A percentile compares a stretch with the other conserved stretches of the same genome.
Conservation (phyloP, 1,140 invertebrate genomes). For the Zeugodacus cucurbitae region DNA sequence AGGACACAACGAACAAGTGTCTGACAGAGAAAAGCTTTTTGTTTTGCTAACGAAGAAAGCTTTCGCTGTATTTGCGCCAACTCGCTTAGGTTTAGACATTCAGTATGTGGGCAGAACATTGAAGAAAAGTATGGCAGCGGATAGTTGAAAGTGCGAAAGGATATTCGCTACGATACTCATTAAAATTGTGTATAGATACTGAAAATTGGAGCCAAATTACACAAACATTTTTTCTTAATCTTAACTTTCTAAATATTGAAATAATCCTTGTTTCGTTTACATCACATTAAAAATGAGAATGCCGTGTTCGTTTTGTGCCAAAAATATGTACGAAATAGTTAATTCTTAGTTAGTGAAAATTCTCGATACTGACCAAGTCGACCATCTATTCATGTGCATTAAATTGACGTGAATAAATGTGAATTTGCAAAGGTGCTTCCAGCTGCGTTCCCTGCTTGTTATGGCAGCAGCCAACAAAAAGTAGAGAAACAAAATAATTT, state of each 20-base stretch:
- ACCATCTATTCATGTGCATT: not conserved
- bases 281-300: not conserved
- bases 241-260: not conserved
- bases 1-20: slow-evolving; percentile 29
- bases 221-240: not conserved
- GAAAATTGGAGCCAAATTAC: slow-evolving; percentile 24
- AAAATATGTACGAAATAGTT: not conserved
- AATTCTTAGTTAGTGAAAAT: not conserved
- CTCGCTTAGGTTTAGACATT: not conserved
- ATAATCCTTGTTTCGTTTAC: not conserved
- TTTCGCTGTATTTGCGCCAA: slow-evolving; percentile 12
- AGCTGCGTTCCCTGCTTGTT: not conserved
- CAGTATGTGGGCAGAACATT: slow-evolving; percentile 26
- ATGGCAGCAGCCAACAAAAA: not conserved
- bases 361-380: not conserved
- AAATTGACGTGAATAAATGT: not conserved
- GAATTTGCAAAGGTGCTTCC: not conserved
- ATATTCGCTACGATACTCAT: slow-evolving; percentile 22
- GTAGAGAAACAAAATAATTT: not conserved
- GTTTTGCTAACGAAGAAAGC: not conserved
- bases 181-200: slow-evolving; percentile 36
- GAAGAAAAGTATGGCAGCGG: not conserved
- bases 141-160: slow-evolving; percentile 11
- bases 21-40: slow-evolving; percentile 9
- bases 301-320: not conserved